A percentile compares a stretch with the other conserved stretches of the same genome.
phyloP scores from a whole-genome alignment of 2,797 vertebrate species.

The Myripristis murdjan region DNA sequence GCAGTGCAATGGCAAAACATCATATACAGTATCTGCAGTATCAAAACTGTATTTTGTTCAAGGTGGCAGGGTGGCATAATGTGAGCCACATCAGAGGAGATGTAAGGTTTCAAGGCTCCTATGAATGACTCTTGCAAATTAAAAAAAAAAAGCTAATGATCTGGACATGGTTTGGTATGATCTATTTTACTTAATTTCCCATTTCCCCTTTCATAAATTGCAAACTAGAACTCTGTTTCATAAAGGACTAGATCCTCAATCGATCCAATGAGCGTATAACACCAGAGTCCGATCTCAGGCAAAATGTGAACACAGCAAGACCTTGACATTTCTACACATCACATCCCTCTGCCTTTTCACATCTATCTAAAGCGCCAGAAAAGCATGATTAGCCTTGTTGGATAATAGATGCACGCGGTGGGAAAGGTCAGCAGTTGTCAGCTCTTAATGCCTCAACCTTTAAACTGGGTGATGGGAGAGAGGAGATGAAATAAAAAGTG shows the following conservation, averaged over 20 bases:
- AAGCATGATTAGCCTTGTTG: conserved; percentile 77
- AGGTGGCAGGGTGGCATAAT: conserved; percentile 8
- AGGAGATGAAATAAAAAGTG: conserved; percentile 54
- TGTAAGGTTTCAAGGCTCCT: background rate
- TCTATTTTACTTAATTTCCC: background rate
- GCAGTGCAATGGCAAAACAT: conserved; percentile 32
- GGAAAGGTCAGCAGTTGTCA: conserved; percentile 82
- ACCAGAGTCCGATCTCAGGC: conserved; percentile 48
- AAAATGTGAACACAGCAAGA: conserved; percentile 69
- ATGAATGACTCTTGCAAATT: background rate
- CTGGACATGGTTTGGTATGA: conserved; percentile 7
- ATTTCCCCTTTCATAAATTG: conserved; percentile 30
- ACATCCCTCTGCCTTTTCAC: conserved; percentile 67
- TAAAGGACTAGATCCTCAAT: conserved; percentile 33
- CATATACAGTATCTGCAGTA: conserved; percentile 36
- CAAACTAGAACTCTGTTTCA: conserved; percentile 25
- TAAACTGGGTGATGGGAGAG: conserved; percentile 64
- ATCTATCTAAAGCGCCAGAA: conserved; percentile 70
- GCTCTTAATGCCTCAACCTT: conserved; percentile 83
- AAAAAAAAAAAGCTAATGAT: background rate
- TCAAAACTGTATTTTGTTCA: conserved; percentile 29
- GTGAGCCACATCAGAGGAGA: conserved; percentile 2
- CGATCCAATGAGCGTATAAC: conserved; percentile 60
- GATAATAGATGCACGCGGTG: conserved; percentile 78
- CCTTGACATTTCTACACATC: conserved; percentile 79